phyloP scores from a whole-genome alignment of 2,888 invertebrate species.

The Syrphus vitripennis region DNA sequence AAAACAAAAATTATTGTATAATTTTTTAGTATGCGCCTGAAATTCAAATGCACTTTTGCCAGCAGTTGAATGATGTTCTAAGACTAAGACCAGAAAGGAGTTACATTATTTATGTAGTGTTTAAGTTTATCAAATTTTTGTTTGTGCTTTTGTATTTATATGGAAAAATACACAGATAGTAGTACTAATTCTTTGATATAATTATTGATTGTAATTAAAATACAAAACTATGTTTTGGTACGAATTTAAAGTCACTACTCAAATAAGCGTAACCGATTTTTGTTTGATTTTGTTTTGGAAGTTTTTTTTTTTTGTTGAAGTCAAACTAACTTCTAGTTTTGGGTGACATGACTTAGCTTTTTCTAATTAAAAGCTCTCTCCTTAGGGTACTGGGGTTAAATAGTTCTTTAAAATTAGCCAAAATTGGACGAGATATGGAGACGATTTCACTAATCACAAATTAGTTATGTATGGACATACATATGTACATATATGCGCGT shows the following conservation, averaged over 20 bases:
- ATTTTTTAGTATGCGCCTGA: background rate
- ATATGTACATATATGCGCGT: too few relatives aligned
- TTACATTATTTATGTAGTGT: constrained; percentile 3
- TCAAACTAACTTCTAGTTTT: too few relatives aligned
- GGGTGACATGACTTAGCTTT: too few relatives aligned
- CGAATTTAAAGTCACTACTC: background rate
- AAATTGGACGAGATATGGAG: too few relatives aligned
- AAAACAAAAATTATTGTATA: constrained; percentile 13
- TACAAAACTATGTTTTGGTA: background rate
- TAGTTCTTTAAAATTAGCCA: too few relatives aligned
- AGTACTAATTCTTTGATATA: background rate
- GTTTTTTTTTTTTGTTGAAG: background rate
- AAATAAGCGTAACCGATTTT: background rate
- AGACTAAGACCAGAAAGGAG: background rate
- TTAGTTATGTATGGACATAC: too few relatives aligned
- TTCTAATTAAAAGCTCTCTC: too few relatives aligned
- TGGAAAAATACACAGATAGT: constrained; percentile 1
- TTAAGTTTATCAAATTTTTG: constrained; percentile 6
- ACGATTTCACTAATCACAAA: too few relatives aligned
- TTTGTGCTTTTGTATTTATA: constrained; percentile 1
- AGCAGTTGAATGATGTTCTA: background rate
- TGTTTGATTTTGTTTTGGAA: background rate
- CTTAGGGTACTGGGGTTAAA: too few relatives aligned
- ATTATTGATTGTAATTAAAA: background rate
- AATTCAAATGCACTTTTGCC: background rate